Conservation (phyloP, 30 jellyfish, hydroid and myxozoan species). For the Turritopsis rubra region DNA sequence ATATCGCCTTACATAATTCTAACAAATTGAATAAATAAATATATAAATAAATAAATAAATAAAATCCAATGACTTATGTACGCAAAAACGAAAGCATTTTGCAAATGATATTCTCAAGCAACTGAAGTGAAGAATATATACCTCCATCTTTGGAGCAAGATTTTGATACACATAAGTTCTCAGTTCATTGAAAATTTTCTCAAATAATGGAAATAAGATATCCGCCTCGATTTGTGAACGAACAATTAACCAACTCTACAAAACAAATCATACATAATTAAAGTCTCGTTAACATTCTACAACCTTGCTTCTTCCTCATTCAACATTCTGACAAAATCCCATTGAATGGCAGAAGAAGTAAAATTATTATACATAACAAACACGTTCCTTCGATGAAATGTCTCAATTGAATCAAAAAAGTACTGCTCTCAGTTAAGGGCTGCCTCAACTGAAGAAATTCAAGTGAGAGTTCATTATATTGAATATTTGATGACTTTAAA, state of each 20-base stretch:
- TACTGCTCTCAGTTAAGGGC: too few species aligned
- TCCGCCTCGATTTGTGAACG: conserved; percentile 45
- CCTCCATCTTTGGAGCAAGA: conserved; percentile 69
- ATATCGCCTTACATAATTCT: too few species aligned
- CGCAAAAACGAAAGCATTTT: too few species aligned
- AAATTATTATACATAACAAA: neutral
- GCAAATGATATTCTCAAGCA: neutral
- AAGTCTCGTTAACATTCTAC: neutral
- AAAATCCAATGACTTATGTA: too few species aligned
- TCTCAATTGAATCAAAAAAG: too few species aligned
- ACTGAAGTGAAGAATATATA: neutral
- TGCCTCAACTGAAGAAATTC: too few species aligned
- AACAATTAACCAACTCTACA: neutral
- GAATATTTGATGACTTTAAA: too few species aligned
- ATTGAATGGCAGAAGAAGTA: neutral
- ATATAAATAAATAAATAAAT: too few species aligned
- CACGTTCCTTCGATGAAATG: too few species aligned
- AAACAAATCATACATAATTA: too few species aligned
- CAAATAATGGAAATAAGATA: conserved; percentile 50
- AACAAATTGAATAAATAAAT: too few species aligned
- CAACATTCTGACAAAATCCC: neutral
- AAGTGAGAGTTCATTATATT: too few species aligned
- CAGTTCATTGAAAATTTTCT: conserved; percentile 33
- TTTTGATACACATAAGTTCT: conserved; percentile 51
- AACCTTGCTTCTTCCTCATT: neutral